phyloP scores from a whole-genome alignment of 2,113 vertebrate species.

The Microtus richardsoni region DNA sequence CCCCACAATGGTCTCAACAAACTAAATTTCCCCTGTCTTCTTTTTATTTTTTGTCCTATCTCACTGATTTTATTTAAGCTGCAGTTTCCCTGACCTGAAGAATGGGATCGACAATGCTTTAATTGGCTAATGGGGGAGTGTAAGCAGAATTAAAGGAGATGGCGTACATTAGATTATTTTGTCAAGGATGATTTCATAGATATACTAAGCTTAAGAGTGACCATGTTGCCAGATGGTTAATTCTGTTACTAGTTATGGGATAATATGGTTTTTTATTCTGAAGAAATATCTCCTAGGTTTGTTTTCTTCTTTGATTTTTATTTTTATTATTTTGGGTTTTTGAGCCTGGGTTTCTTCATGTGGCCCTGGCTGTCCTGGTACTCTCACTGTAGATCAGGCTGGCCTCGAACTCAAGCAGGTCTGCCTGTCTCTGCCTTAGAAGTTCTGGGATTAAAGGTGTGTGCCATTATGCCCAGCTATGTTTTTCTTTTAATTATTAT shows the following conservation, averaged over 20 bases:
- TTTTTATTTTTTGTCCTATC: background rate
- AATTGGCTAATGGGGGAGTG: background rate
- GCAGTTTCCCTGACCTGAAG: background rate
- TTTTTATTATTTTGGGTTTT: background rate
- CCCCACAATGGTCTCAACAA: background rate
- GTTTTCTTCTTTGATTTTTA: slow-evolving; percentile 36
- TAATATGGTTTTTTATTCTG: background rate
- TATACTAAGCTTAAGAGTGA: background rate
- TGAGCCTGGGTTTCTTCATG: background rate
- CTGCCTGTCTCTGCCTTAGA: background rate
- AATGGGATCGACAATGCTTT: background rate
- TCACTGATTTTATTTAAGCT: background rate
- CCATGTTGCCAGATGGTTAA: background rate
- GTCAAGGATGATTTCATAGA: background rate
- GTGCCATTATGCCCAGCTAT: background rate
- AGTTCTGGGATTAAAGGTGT: background rate
- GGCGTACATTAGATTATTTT: slow-evolving; percentile 1
- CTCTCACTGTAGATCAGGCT: background rate
- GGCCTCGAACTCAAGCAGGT: background rate
- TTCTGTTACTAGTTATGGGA: background rate
- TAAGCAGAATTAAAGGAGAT: slow-evolving; percentile 40
- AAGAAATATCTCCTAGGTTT: slow-evolving; percentile 36
- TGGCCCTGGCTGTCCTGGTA: background rate
- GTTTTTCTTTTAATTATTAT: slow-evolving; percentile 22
- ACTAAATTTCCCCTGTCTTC: background rate